Percentiles rank a stretch among this genome's conserved stretches.
Conservation (phyloP, 2,113 vertebrate species). For the Eptesicus fuscus region DNA sequence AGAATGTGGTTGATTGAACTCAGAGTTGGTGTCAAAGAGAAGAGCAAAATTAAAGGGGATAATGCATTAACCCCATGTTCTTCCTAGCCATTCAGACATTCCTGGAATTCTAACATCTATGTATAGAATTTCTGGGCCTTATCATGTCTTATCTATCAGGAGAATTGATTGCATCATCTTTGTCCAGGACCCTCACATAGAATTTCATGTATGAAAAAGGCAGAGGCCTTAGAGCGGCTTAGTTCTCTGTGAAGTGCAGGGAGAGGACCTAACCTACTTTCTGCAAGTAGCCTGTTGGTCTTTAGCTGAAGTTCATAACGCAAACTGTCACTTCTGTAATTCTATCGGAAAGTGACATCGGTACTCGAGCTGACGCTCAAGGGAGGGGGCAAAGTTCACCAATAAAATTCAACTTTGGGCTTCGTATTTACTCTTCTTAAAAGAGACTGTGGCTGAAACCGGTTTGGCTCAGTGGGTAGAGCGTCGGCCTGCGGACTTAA, state of each 20-base stretch:
- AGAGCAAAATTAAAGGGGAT: neutral
- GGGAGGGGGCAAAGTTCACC: neutral
- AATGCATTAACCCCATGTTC: neutral
- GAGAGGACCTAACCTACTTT: neutral
- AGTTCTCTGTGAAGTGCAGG: neutral
- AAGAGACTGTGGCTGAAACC: neutral
- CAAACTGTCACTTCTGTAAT: neutral
- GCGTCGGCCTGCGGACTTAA: too few species aligned
- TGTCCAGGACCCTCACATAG: neutral
- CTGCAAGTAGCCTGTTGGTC: neutral
- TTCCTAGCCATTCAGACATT: neutral
- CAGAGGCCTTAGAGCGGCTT: neutral
- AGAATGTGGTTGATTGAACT: neutral
- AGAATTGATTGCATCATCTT: neutral
- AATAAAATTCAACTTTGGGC: neutral
- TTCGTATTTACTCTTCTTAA: neutral
- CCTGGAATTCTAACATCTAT: neutral
- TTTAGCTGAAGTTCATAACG: neutral
- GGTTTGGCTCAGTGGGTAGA: too few species aligned
- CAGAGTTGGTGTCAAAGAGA: neutral
- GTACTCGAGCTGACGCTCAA: neutral
- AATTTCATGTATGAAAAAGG: neutral
- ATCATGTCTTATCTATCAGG: neutral
- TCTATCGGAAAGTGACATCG: neutral
- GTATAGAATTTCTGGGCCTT: neutral